These are phyloP conservation scores for Papilio helenus DNA, from an alignment of 1,140 invertebrate species.

Conservation along the genomic window DNA sequence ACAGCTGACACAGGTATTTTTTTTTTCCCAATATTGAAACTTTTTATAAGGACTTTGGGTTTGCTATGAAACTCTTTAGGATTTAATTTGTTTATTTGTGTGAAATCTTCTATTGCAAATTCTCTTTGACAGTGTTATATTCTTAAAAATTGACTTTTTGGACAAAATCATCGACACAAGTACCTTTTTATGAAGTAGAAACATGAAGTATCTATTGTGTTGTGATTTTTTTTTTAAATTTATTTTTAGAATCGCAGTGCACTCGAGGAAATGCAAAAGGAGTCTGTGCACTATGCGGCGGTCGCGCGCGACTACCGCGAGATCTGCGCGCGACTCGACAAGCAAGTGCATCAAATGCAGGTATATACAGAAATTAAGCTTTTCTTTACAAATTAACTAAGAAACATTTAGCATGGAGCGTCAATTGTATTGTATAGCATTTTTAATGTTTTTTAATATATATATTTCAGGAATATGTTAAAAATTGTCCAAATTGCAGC, in stretches of 20 bases:
- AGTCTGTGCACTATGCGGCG: conserved; percentile 75
- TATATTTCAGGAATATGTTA: conserved; percentile 68
- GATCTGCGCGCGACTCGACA: conserved; percentile 94
- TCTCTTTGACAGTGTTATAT: conserved; percentile 83
- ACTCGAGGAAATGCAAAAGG: conserved; percentile 64
- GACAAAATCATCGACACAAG: no score
- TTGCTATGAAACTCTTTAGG: conserved; percentile 45
- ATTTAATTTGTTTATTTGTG: conserved; percentile 70
- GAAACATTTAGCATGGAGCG: neutral
- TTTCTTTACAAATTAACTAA: neutral
- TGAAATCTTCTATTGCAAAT: conserved; percentile 75
- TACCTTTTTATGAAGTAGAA: no score
- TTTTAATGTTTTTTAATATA: neutral
- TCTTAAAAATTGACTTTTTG: conserved; percentile 80
- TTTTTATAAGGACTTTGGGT: no score
- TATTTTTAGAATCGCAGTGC: conserved; percentile 55
- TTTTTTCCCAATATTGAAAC: no score
- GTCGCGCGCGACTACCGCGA: conserved; percentile 96
- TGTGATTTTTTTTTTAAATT: neutral
- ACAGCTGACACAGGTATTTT: conserved; percentile 75
- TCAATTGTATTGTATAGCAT: neutral
- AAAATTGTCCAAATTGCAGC: conserved; percentile 72
- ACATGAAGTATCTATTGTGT: no score
- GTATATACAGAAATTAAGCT: conserved; percentile 39
- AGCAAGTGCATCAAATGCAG: conserved; percentile 87